phyloP scores from a whole-genome alignment of 23 tunicate genomes.

The Trididemnum nubilum region DNA sequence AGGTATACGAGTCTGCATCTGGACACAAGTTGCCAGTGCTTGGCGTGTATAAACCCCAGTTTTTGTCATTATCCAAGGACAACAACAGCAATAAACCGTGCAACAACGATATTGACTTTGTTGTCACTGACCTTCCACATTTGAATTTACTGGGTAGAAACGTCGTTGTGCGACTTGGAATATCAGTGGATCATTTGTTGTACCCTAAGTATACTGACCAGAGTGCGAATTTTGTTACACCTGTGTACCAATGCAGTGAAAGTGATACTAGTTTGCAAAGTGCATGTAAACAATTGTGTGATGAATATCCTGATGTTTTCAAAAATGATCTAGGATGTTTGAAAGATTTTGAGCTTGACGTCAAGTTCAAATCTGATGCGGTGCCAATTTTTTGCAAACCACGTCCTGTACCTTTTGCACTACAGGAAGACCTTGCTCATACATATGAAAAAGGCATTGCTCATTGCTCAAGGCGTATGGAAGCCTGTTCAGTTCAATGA shows the following conservation, averaged over 20 bases:
- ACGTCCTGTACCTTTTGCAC: constrained; percentile 37
- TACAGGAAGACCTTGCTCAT: constrained; percentile 26
- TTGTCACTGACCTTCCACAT: constrained; percentile 19
- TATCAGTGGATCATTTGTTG: constrained; percentile 34
- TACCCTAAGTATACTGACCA: background rate
- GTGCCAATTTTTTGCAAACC: constrained; percentile 41
- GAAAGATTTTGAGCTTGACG: constrained; percentile 32
- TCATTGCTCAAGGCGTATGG: constrained; percentile 30
- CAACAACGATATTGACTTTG: constrained; percentile 3
- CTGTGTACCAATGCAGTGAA: constrained; percentile 8
- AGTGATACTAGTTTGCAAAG: constrained; percentile 12
- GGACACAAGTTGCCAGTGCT: constrained; percentile 18
- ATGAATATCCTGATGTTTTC: constrained; percentile 26
- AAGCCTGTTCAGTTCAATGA: constrained; percentile 30
- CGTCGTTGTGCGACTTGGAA: constrained; percentile 6
- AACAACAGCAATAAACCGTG: background rate
- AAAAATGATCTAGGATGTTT: constrained; percentile 27
- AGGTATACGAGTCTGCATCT: constrained; percentile 22
- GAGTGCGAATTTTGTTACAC: background rate
- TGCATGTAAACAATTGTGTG: constrained; percentile 26
- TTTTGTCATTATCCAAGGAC: background rate
- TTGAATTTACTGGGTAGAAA: constrained; percentile 36
- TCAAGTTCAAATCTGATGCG: constrained; percentile 23
- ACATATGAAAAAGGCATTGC: constrained; percentile 30
- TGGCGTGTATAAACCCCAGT: constrained; percentile 11